phyloP scores from a whole-genome alignment of 2,797 vertebrate species.

The Epinephelus awoara region DNA sequence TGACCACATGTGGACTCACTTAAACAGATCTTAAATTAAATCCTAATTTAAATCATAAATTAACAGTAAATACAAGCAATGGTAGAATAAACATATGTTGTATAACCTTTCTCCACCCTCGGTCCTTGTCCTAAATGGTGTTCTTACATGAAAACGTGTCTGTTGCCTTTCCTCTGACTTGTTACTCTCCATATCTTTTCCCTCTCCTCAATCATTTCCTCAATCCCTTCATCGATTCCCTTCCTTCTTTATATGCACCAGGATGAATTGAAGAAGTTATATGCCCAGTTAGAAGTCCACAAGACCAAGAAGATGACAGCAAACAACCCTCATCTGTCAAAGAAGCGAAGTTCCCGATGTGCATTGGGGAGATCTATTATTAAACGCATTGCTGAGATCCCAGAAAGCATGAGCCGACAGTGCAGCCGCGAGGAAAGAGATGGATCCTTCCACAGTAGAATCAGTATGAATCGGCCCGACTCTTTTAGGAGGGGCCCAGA shows the following conservation, averaged over 20 bases:
- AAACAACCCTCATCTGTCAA: slow-evolving; percentile 95
- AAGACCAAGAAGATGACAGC: slow-evolving; percentile 93
- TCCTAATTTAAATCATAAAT: slow-evolving; percentile 63
- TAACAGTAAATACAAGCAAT: slow-evolving; percentile 24
- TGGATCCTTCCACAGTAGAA: slow-evolving; percentile 70
- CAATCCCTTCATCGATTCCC: slow-evolving; percentile 54
- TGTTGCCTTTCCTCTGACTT: slow-evolving; percentile 63
- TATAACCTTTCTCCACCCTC: slow-evolving; percentile 61
- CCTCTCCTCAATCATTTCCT: slow-evolving; percentile 52
- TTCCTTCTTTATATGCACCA: slow-evolving; percentile 74
- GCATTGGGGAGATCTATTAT: slow-evolving; percentile 90
- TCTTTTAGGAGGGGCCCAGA: slow-evolving; percentile 80
- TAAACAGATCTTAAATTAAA: slow-evolving; percentile 50
- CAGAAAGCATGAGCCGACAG: slow-evolving; percentile 87
- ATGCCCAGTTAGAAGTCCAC: slow-evolving; percentile 92
- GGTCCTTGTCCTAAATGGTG: slow-evolving; percentile 61
- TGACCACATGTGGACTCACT: slow-evolving; percentile 23
- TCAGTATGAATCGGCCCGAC: slow-evolving; percentile 72
- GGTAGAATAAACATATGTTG: slow-evolving; percentile 27
- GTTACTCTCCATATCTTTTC: slow-evolving; percentile 60
- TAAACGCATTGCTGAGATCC: slow-evolving; percentile 87
- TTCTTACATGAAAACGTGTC: slow-evolving; percentile 40
- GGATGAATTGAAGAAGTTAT: slow-evolving; percentile 98
- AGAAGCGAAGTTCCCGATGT: slow-evolving; percentile 88
- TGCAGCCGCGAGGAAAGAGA: slow-evolving; percentile 87